Evolutionary conservation across 2,888 invertebrate genomes (phyloP).

Genomic region (Nebria salina): DNA sequence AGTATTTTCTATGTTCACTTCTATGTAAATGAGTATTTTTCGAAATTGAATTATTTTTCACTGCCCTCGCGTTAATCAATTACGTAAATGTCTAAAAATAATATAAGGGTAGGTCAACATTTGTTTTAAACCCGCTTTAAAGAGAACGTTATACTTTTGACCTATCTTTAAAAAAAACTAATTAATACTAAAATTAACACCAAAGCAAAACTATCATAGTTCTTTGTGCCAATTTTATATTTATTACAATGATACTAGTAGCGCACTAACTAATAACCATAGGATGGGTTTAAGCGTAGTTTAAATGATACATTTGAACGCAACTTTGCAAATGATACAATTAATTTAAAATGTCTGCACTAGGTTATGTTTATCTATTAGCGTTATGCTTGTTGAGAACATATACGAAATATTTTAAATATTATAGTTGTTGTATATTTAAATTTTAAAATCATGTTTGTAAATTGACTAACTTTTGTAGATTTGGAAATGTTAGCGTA

Average conservation of each 20-base stretch:
- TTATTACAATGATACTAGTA: conserved; percentile 19
- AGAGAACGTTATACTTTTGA: not conserved
- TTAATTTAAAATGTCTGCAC: not conserved
- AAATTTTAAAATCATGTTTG: conserved; percentile 31
- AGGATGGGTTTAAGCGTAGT: conserved; percentile 4
- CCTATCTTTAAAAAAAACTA: conserved; percentile 4
- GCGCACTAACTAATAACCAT: conserved; percentile 20
- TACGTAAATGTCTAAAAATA: not conserved
- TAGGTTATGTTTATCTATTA: not conserved
- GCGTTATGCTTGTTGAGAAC: conserved; percentile 33
- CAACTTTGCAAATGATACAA: not conserved
- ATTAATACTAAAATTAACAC: conserved; percentile 28
- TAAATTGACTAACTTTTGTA: conserved; percentile 11
- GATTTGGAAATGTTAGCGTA: not conserved
- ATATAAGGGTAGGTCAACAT: not conserved
- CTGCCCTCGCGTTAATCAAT: not conserved
- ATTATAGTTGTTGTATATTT: conserved; percentile 30
- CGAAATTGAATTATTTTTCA: conserved; percentile 23
- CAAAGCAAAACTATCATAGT: conserved; percentile 21
- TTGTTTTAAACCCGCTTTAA: not conserved
- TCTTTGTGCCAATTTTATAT: conserved; percentile 32
- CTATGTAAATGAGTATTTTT: conserved; percentile 9
- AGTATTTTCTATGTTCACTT: conserved; percentile 13
- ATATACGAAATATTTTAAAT: conserved; percentile 27
- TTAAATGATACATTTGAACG: not conserved